Evolutionary conservation across 1,140 invertebrate species (phyloP).

Genomic region (Platorchestia sp.): DNA sequence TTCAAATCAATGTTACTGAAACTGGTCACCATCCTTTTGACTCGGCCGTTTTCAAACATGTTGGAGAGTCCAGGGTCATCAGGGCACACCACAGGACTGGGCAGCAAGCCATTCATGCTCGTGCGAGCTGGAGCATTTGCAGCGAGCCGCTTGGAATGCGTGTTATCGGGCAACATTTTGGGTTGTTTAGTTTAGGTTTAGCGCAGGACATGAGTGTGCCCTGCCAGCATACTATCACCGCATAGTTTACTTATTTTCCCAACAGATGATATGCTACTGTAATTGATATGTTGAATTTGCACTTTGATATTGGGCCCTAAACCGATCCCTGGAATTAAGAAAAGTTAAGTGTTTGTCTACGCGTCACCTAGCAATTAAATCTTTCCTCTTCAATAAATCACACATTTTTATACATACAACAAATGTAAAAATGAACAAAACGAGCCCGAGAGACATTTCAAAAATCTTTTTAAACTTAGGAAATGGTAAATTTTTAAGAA

Average conservation of each 20-base stretch:
- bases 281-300: constrained; percentile 41
- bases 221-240: constrained; percentile 51
- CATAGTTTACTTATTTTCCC: neutral
- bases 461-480: too few relatives aligned
- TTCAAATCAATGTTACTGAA: constrained; percentile 57
- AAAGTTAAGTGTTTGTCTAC: neutral
- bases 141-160: constrained; percentile 37
- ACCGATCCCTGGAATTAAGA: constrained; percentile 16
- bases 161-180: constrained; percentile 38
- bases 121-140: constrained; percentile 61
- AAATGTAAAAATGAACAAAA: too few relatives aligned
- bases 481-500: too few relatives aligned
- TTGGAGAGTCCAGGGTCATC: constrained; percentile 59
- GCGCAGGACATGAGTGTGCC: constrained; percentile 31
- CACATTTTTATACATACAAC: too few relatives aligned
- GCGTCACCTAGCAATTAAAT: neutral
- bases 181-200: neutral
- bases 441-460: too few relatives aligned
- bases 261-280: constrained; percentile 35
- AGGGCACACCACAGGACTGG: constrained; percentile 64
- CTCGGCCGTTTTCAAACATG: constrained; percentile 61
- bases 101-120: constrained; percentile 66
- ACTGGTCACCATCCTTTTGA: constrained; percentile 58
- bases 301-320: neutral
- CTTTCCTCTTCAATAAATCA: too few relatives aligned